phyloP scores from a whole-genome alignment of 1,140 invertebrate genomes.

The Macrocentrus cingulum region DNA sequence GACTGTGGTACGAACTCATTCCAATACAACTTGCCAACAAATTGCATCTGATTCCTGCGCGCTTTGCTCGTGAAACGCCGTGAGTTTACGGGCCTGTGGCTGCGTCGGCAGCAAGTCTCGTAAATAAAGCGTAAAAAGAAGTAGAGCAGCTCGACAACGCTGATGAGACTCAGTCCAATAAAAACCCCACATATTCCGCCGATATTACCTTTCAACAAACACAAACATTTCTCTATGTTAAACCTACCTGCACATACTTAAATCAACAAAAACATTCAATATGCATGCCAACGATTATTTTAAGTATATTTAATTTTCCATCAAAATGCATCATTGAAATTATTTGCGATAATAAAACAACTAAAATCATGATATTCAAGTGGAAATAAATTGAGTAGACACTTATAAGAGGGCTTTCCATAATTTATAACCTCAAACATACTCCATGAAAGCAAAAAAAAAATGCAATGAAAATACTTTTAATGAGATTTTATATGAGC shows the following conservation, averaged over 20 bases:
- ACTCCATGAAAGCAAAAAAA: no score
- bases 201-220: slow-evolving; percentile 53
- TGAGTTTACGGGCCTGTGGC: background rate
- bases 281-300: no score
- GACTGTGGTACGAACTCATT: slow-evolving; percentile 31
- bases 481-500: no score
- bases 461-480: background rate
- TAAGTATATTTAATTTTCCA: no score
- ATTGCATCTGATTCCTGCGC: slow-evolving; percentile 7
- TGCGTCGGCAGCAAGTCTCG: slow-evolving; percentile 13
- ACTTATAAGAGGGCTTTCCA: no score
- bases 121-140: slow-evolving; percentile 51
- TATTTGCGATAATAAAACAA: no score
- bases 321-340: no score
- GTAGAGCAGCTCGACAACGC: slow-evolving; percentile 62
- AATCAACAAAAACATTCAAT: no score
- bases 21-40: slow-evolving; percentile 35
- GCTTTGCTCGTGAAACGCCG: background rate
- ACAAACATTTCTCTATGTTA: background rate
- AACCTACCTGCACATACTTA: no score
- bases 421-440: no score
- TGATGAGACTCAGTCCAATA: slow-evolving; percentile 65
- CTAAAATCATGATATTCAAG: no score
- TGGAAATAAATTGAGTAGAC: no score
- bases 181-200: slow-evolving; percentile 66